Conservation (phyloP, 2,797 vertebrate species). For the Petrocephalus sullivani region DNA sequence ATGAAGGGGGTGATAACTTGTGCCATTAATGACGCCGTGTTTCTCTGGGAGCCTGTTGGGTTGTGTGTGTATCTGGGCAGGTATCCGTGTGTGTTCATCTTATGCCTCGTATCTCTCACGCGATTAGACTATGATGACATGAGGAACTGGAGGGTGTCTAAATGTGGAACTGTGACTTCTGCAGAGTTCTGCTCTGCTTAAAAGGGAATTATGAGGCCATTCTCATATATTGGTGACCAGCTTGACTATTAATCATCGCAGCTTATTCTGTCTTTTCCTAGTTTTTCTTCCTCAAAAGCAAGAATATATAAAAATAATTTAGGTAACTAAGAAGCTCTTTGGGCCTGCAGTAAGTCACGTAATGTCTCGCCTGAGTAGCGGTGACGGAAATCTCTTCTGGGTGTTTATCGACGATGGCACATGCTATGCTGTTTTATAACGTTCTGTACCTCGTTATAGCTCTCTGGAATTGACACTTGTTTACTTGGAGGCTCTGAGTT, state of each 20-base stretch:
- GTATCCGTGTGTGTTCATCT: background rate
- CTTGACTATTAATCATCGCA: background rate
- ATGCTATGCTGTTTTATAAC: background rate
- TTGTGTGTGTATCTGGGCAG: background rate
- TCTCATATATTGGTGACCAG: background rate
- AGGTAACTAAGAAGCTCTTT: background rate
- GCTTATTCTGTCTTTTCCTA: background rate
- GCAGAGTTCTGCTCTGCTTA: constrained; percentile 7
- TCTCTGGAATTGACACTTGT: background rate
- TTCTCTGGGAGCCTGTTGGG: background rate
- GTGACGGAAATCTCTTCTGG: background rate
- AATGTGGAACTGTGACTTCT: constrained; percentile 27
- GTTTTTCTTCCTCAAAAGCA: background rate
- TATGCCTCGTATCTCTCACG: background rate
- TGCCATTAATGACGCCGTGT: background rate
- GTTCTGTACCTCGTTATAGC: background rate
- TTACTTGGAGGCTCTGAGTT: background rate
- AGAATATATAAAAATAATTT: background rate
- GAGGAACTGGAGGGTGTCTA: constrained; percentile 20
- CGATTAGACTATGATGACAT: constrained; percentile 11
- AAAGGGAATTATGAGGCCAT: constrained; percentile 5
- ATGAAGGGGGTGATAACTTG: background rate
- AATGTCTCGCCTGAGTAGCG: background rate
- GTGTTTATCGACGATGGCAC: background rate
- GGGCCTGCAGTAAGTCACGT: background rate